Conservation (phyloP, 2,797 vertebrate genomes). For the Rhincodon typus region DNA sequence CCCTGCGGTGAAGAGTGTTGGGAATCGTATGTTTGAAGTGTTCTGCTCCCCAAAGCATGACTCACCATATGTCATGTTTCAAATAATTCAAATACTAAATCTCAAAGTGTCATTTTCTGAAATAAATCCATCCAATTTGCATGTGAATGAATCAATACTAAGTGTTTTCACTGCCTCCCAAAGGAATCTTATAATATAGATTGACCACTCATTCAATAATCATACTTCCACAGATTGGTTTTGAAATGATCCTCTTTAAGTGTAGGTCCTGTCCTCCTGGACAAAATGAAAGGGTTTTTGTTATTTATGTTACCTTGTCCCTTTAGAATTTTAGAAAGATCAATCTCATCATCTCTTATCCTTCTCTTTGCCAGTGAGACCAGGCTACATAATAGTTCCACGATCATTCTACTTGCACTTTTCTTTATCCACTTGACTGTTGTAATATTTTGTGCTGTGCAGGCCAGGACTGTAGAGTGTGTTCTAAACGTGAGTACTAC, state of each 20-base stretch:
- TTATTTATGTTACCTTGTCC: neutral
- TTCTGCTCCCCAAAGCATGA: neutral
- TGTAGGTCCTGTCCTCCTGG: neutral
- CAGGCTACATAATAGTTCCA: neutral
- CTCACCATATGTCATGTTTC: neutral
- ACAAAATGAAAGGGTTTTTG: neutral
- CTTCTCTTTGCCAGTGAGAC: neutral
- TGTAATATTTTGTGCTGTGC: neutral
- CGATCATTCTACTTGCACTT: neutral
- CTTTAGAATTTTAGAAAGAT: slow-evolving; percentile 14
- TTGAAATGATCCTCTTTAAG: neutral
- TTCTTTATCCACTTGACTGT: neutral
- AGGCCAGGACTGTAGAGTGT: neutral
- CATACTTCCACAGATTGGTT: neutral
- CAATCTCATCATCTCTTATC: neutral
- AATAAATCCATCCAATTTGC: neutral
- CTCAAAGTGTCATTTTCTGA: neutral
- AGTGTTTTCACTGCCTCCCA: neutral
- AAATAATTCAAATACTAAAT: neutral
- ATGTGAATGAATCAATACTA: neutral
- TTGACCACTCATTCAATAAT: neutral
- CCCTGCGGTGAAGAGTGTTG: neutral
- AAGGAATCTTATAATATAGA: neutral
- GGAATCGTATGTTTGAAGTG: neutral
- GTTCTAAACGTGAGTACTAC: neutral